A percentile compares a stretch with the other conserved stretches of the same genome.
Evolutionary conservation across 1,140 invertebrate genomes (phyloP).

Genomic region (Coboldia fuscipes): DNA sequence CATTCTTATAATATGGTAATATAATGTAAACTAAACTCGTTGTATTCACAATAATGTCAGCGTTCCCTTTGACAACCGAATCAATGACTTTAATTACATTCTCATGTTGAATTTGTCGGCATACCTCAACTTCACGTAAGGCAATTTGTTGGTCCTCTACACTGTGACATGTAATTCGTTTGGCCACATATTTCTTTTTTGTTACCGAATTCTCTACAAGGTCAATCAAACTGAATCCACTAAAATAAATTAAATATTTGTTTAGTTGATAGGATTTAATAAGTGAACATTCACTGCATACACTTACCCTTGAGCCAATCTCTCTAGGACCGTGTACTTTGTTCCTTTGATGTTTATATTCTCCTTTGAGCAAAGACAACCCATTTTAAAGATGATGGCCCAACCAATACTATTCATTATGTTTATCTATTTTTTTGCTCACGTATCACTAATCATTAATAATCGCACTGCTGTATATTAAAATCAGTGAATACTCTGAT

Average conservation of each 20-base stretch:
- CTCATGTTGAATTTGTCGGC: conserved; percentile 43
- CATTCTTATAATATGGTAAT: conserved; percentile 59
- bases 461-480: too few relatives aligned
- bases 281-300: conserved; percentile 2
- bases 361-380: conserved; percentile 58
- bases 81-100: conserved; percentile 60
- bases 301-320: conserved; percentile 56
- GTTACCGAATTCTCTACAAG: conserved; percentile 52
- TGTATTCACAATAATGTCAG: conserved; percentile 41
- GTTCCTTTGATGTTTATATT: conserved; percentile 44
- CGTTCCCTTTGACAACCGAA: conserved; percentile 31
- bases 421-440: too few relatives aligned
- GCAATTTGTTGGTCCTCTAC: conserved; percentile 55
- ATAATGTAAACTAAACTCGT: conserved; percentile 56
- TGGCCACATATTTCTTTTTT: conserved; percentile 53
- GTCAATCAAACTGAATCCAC: conserved; percentile 67
- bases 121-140: conserved; percentile 52
- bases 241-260: conserved; percentile 21
- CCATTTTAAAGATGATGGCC: conserved; percentile 48
- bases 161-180: conserved; percentile 61
- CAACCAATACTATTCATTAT: conserved; percentile 47
- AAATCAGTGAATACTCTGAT: too few relatives aligned
- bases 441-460: too few relatives aligned
- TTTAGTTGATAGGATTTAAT: neutral
- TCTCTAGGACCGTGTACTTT: conserved; percentile 43